These are phyloP conservation scores for Amblyornis subalaris DNA, from an alignment of 2,113 vertebrate species.

Conservation along the genomic window DNA sequence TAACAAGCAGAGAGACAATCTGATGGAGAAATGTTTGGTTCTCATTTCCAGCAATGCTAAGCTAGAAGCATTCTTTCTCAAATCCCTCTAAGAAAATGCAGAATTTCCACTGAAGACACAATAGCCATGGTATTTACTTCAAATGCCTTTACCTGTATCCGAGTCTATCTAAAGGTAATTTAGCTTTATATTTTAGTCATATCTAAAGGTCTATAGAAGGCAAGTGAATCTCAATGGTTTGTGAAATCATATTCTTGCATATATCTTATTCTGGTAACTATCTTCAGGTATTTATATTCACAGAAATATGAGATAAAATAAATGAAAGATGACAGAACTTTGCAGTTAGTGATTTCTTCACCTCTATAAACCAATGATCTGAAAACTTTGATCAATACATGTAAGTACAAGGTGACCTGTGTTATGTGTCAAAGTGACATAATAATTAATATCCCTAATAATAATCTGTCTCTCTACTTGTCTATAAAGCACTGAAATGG, in stretches of 20 bases:
- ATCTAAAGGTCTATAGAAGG: neutral
- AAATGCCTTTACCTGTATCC: neutral
- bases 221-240: neutral
- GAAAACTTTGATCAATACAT: neutral
- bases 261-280: neutral
- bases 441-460: slow-evolving; percentile 32
- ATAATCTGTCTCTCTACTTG: neutral
- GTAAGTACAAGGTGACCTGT: neutral
- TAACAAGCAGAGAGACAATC: neutral
- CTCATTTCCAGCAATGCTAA: neutral
- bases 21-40: neutral
- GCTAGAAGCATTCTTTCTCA: neutral
- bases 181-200: neutral
- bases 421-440: neutral
- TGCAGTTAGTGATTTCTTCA: neutral
- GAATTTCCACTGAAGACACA: neutral
- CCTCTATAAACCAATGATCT: neutral
- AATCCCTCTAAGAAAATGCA: neutral
- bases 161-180: neutral
- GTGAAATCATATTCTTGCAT: neutral
- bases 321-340: neutral
- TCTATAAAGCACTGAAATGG: neutral
- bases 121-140: neutral
- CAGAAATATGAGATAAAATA: neutral
- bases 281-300: neutral